These are phyloP conservation scores for Elmis aenea DNA, from an alignment of 2,888 invertebrate genomes.

Conservation along the genomic window DNA sequence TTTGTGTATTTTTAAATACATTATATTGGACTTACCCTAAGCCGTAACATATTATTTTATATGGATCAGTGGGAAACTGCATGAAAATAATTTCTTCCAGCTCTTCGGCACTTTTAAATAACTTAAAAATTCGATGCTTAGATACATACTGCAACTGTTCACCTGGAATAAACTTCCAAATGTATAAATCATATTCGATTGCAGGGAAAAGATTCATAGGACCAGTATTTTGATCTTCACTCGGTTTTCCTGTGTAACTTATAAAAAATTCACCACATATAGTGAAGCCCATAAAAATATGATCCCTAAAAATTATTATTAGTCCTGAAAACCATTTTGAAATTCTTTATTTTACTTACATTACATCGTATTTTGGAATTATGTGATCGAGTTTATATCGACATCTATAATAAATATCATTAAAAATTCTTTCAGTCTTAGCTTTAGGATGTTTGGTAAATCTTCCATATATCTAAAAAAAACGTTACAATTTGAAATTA, in stretches of 20 bases:
- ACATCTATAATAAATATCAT: constrained; percentile 41
- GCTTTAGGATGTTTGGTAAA: constrained; percentile 41
- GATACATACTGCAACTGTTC: constrained; percentile 37
- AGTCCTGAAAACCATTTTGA: constrained; percentile 1
- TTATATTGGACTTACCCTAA: constrained; percentile 51
- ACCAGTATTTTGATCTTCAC: constrained; percentile 7
- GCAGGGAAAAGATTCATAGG: constrained; percentile 27
- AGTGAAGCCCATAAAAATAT: constrained; percentile 93
- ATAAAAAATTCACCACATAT: constrained; percentile 89
- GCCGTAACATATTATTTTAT: constrained; percentile 64
- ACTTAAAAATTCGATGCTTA: constrained; percentile 44
- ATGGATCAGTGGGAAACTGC: constrained; percentile 65
- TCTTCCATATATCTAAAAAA: constrained; percentile 41
- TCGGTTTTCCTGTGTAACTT: constrained; percentile 64
- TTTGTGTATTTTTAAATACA: too few relatives aligned
- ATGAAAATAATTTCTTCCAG: constrained; percentile 60
- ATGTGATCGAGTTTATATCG: constrained; percentile 33
- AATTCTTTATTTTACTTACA: constrained; percentile 13
- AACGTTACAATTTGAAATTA: constrained; percentile 13
- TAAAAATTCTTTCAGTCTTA: constrained; percentile 44
- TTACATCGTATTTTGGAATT: constrained; percentile 27
- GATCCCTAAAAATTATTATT: constrained; percentile 59
- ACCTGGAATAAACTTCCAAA: constrained; percentile 46
- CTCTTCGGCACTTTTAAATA: constrained; percentile 36
- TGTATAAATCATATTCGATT: constrained; percentile 42